Evolutionary conservation across 2,888 invertebrate genomes (phyloP), one percentile per base, ranked within the genome.

Genomic region (Folsomia manolachei): DNA sequence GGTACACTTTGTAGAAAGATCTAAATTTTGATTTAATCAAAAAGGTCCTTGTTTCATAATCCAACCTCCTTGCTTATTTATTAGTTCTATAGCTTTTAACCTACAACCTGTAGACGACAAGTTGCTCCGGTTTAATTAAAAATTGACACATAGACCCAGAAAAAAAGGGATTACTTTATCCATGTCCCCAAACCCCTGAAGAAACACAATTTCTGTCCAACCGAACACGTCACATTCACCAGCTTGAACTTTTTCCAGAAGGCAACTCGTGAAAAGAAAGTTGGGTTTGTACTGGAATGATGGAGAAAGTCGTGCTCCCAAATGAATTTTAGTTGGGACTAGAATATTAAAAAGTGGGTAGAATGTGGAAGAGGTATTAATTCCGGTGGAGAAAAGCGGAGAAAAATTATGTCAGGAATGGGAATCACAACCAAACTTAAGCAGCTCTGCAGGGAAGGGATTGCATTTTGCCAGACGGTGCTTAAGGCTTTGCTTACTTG

Each of bases 351-450:
- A 27, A 23, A 27, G 39, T 14, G 23, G 27, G 64, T 4, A 27
- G 39, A 14, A 27, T 39, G 39, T 39, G 52, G 24, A 25, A 27
- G 64, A 66, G 61, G 66, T 71, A 71, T 71, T 71, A 71, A 66
- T 71, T 71, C 66, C 52, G 61, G 39, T 61, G 71, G 62, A 71
- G 71, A 66, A n/a, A 71, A 71, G 71, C 26, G 66, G 62, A 67
- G 66, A 70, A 70, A 70, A 70, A 70, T 64, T 70, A 70, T 65
- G 65, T 65, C 70, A 64, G 25, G 64, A 66, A 66, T 27, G 19
- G 65, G 60, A 62, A 71, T 62, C 53, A 63, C 24, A 64, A 63
- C 27, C 21, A 61, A 53, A n/a, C n/a, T n/a, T n/a, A n/a, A 26
- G 24, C 18, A 39, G 39, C 39, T 14, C 14, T 39, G 39, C 39